Base-by-base conservation (phyloP, 2,888 invertebrate species). In the Meandrusa payeni region DNA sequence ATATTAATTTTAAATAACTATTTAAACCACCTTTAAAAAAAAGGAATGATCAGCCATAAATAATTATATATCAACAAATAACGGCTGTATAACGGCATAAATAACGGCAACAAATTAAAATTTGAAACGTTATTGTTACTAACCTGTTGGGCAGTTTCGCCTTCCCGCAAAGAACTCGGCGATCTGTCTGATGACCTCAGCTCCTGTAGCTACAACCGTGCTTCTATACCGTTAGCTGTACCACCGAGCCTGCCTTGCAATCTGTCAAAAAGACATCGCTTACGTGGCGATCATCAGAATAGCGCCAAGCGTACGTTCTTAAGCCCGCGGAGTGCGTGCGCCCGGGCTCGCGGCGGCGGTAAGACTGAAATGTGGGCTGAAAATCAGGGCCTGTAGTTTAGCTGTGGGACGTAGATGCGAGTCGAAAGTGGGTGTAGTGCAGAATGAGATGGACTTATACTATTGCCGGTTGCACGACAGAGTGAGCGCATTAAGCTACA, bases 351-450 rank as follows among this genome's bases (percentile, higher is more conserved):
- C 17, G 24, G 10, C 31, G 12, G 24, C 31, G 42, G 31, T 37
- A 20, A 29, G 37, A 43, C 42, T 43, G 42, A 43, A 42, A 11
- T 29, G 29, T 29, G 42, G 42, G 29, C 29, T 24, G 37, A 37
- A 37, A 37, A 19, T 28, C 29, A 28, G 42, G 42, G 29, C 36
- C 42, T 37, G 42, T 43, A 37, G 42, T 31, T 36, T 36, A 34
- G 29, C 22, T 28, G 23, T 28, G 13, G 12, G 19, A 37, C 24
- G 36, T 37, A 37, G 42, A 37, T 37, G 37, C 37, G 23, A 29
- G 42, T 24, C 5, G 42, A 37, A 31, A 34, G 41, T 43, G 42
- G 42, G 37, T 43, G 42, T 43, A 31, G 31, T 17, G 23, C 15
- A 7, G 19, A 42, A 23, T 6, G 36, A 23, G 28, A 31, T 22